Conservation (phyloP, 2,888 invertebrate species). For the Allacma fusca region DNA sequence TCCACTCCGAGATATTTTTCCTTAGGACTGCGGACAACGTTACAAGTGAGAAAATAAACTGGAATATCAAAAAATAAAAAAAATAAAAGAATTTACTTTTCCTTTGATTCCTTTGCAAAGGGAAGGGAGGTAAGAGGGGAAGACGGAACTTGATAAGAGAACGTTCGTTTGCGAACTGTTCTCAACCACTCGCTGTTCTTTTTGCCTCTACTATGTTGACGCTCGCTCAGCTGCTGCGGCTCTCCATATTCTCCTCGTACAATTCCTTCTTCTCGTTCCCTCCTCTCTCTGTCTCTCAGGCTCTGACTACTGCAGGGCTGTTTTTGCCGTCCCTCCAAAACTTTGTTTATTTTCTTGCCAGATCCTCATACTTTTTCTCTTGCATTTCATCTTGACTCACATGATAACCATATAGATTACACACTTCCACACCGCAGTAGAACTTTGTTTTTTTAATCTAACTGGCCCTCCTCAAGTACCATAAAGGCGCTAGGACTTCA, state of each 20-base stretch:
- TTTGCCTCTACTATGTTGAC: neutral
- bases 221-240: neutral
- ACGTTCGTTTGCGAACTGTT: constrained; percentile 28
- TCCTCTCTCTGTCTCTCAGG: neutral
- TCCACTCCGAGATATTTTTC: no score
- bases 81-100: no score
- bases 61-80: no score
- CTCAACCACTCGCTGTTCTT: neutral
- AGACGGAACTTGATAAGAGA: constrained; percentile 39
- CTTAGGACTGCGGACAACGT: no score
- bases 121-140: constrained; percentile 41
- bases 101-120: constrained; percentile 26
- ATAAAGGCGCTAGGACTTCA: no score
- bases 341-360: neutral
- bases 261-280: neutral
- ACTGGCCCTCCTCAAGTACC: no score
- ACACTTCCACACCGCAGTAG: no score
- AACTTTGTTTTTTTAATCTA: no score
- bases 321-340: neutral
- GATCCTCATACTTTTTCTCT: neutral
- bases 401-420: neutral
- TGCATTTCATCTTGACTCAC: neutral
- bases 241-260: neutral
- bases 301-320: neutral
- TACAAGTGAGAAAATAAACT: no score